Evolutionary conservation across 2,888 invertebrate genomes (phyloP), one percentile per base, ranked within the genome.

Genomic region (Agrilus biguttatus): DNA sequence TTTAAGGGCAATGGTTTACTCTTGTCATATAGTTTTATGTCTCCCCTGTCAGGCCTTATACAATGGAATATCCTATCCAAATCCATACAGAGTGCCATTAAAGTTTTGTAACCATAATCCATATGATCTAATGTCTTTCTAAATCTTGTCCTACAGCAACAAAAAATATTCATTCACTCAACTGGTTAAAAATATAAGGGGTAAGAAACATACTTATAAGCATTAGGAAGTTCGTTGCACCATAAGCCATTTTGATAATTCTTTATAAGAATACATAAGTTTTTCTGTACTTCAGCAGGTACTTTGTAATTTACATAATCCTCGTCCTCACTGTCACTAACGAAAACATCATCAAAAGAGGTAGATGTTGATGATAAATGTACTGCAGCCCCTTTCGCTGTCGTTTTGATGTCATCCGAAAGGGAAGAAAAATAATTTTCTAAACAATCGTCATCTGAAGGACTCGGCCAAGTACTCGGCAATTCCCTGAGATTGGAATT

Each of bases 231-330:
- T 36, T 71, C 67, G 0, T 65, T 61, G 50, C 69, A 69, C 67
- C 67, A 68, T 10, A 75, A 61, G 2, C 74, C 74, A 1, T 67
- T 60, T 0, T 66, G 61, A 38, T 64, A 57, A 17, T 62, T 57
- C 1, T 42, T 37, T 5, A 74, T 62, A 19, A 74, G 46, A 10
- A 23, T 44, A 40, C 48, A 53, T 17, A 65, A 50, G 46, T 61
- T 61, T 14, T 52, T 44, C 44, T 57, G 57, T 2, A 65, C 50
- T 12, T 41, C 41, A 17, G 41, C 37, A 8, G 61, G 62, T 19
- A 63, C 56, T 23, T 47, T 53, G 19, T 45, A 49, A 41, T 45
- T 47, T 12, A 39, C 10, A 28, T 28, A 28, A 10, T 28, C 10
- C 10, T 28, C 28, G 28, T 28, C 28, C 10, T 28, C 28, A 10